Evolutionary conservation across 2,797 vertebrate genomes (phyloP), one percentile per base, ranked within the genome.

Genomic region (Okamejei kenojei): DNA sequence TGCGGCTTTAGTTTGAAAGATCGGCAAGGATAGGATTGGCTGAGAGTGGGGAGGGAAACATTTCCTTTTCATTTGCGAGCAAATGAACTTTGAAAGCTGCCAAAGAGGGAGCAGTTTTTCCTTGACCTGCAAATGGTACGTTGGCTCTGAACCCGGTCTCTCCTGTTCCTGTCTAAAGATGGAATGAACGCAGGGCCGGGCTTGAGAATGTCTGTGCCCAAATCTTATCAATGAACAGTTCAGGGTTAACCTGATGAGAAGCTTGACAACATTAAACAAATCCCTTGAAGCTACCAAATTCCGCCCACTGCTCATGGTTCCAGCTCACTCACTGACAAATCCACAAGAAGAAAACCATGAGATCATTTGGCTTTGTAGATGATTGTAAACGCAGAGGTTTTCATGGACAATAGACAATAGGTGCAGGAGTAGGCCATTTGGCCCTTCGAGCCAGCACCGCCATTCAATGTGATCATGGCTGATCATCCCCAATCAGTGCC

Each of bases 381-480:
- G 86, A 88, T 93, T 93, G 93, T 81, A 79, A 93, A 93, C 94
- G 84, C 93, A 93, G 88, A 81, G 91, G 79, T 93, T 93, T 90
- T 93, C 92, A 54, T 54, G 3, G 45, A 6, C 45, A 54, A 54
- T 6, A 54, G 45, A 54, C 45, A 54, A 54, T 6, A 54, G 45
- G 45, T 54, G 45, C 45, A 54, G 45, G 45, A 54, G 45, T 54
- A 54, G 45, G 45, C 45, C 45, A 54, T 54, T 54, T 5, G 5
- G 45, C 45, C 45, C 45, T 54, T 54, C 5, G 45, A 54, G 45
- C 45, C 45, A 54, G 45, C 45, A 54, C 45, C 45, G 45, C 45
- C 45, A 54, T 54, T 54, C 45, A 54, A 54, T 54, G 45, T 54
- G 45, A 54, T 6, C 45, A 54, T 54, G 45, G 45, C 45, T 54